Conservation (phyloP, 2,888 invertebrate species). For the Andrena minutula region DNA sequence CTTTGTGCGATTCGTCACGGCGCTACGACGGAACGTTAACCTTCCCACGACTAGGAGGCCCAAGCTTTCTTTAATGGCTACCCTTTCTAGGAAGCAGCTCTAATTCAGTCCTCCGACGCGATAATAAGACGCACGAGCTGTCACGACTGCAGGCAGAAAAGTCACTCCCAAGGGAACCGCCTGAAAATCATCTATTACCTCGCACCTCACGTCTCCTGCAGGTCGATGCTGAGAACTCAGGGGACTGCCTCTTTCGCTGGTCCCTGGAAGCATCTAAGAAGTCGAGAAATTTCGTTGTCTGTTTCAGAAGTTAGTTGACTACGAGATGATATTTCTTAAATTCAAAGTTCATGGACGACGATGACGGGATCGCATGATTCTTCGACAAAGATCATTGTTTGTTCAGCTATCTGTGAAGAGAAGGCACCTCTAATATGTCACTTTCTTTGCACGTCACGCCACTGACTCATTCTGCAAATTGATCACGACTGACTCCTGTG, state of each 20-base stretch:
- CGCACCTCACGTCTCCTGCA: too few species aligned
- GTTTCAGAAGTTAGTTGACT: not conserved
- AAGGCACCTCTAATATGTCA: conserved; percentile 17
- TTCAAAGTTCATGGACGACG: conserved; percentile 30
- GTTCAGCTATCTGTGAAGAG: conserved; percentile 13
- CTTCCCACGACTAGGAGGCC: conserved; percentile 65
- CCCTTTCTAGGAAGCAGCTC: conserved; percentile 66
- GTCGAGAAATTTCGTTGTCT: too few species aligned
- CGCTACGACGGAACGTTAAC: conserved; percentile 67
- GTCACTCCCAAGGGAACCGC: not conserved
- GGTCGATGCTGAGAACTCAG: too few species aligned
- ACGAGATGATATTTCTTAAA: conserved; percentile 4
- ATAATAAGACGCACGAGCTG: conserved; percentile 42
- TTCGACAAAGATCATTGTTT: conserved; percentile 44
- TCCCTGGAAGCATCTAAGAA: too few species aligned
- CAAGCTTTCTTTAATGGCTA: conserved; percentile 64
- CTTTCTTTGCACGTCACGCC: conserved; percentile 21
- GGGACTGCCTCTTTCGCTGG: too few species aligned
- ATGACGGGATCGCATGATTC: conserved; percentile 11
- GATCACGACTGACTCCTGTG: conserved; percentile 31
- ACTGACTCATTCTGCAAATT: conserved; percentile 22
- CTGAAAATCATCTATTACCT: not conserved
- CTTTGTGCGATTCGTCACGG: conserved; percentile 76
- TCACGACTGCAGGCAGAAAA: not conserved
- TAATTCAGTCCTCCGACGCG: conserved; percentile 56